A percentile compares a stretch with the other conserved stretches of the same genome.
Evolutionary conservation across 2,888 invertebrate species (phyloP).

Genomic region (Plebejus melissa): DNA sequence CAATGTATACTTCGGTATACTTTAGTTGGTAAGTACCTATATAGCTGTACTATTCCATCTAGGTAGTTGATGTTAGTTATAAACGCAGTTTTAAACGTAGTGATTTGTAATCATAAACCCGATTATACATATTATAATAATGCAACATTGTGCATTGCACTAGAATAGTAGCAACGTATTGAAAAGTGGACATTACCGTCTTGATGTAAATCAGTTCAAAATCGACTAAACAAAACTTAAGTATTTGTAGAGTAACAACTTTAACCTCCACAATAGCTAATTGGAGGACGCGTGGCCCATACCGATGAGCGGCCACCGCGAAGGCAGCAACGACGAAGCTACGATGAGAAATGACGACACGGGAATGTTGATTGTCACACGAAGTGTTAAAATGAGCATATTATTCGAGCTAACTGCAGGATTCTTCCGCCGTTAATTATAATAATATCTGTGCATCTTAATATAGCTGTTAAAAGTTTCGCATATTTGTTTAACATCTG

Average conservation of each 20-base stretch:
- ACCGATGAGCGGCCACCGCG: slow-evolving; percentile 25
- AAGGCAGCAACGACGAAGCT: background rate
- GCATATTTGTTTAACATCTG: slow-evolving; percentile 21
- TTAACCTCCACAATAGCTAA: slow-evolving; percentile 23
- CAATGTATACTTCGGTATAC: too few relatives aligned
- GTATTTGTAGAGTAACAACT: slow-evolving; percentile 23
- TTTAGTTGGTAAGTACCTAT: too few relatives aligned
- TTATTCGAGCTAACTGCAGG: slow-evolving; percentile 27
- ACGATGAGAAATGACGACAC: slow-evolving; percentile 27
- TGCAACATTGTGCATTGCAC: too few relatives aligned
- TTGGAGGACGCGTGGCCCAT: slow-evolving; percentile 21
- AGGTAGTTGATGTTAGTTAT: too few relatives aligned
- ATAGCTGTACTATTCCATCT: too few relatives aligned
- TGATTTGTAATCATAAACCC: too few relatives aligned
- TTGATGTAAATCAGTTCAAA: background rate
- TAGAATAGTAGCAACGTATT: background rate
- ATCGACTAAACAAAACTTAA: background rate
- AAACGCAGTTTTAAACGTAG: too few relatives aligned
- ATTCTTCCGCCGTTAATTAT: slow-evolving; percentile 21
- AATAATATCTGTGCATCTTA: background rate
- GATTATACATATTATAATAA: too few relatives aligned
- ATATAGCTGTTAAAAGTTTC: slow-evolving; percentile 20
- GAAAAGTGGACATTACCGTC: background rate
- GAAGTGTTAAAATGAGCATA: slow-evolving; percentile 32
- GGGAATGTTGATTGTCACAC: slow-evolving; percentile 39